A percentile compares a stretch with the other conserved stretches of the same genome.
These are phyloP conservation scores for Lasioglossum pauxillum DNA, from an alignment of 2,888 invertebrate species.

Conservation along the genomic window DNA sequence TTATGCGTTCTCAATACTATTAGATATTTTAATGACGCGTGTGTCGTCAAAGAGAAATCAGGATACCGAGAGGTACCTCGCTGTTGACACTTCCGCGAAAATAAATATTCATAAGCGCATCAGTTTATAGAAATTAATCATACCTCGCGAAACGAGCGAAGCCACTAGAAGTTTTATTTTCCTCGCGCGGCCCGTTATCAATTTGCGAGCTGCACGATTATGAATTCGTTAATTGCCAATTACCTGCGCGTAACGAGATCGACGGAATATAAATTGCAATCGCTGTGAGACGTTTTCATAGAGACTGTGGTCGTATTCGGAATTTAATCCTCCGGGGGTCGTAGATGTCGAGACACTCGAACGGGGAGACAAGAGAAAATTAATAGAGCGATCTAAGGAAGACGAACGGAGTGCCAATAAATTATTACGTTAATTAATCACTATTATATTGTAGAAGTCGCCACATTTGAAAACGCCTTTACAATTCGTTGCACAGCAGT, in stretches of 20 bases:
- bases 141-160: constrained; percentile 7
- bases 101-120: constrained; percentile 48
- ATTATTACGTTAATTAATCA: background rate
- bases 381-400: background rate
- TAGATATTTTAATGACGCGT: constrained; percentile 27
- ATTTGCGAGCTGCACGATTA: constrained; percentile 22
- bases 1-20: background rate
- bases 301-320: background rate
- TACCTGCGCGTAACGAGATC: constrained; percentile 2
- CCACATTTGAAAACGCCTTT: background rate
- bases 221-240: constrained; percentile 43
- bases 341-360: background rate
- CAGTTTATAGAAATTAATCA: constrained; percentile 30
- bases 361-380: background rate
- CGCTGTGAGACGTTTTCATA: background rate
- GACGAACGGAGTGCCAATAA: background rate
- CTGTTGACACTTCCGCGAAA: constrained; percentile 25
- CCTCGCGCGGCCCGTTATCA: constrained; percentile 14
- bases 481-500: background rate
- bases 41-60: background rate
- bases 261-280: background rate
- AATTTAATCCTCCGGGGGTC: background rate
- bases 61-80: background rate
- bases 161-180: constrained; percentile 35
- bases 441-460: background rate